A percentile compares a stretch with the other conserved stretches of the same genome.
phyloP scores from a whole-genome alignment of 2,797 vertebrate genomes.

The Tragelaphus eurycerus region DNA sequence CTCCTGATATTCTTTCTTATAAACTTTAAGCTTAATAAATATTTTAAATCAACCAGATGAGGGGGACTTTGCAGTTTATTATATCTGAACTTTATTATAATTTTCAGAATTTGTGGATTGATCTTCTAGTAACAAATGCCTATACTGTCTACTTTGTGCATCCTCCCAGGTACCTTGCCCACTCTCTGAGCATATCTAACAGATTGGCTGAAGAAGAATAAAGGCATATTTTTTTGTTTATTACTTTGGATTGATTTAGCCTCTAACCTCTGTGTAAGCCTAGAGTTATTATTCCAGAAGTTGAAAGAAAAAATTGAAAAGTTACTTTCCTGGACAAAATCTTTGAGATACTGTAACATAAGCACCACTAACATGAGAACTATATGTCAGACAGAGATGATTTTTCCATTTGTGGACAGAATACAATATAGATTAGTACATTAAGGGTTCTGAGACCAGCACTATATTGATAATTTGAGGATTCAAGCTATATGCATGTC shows the following conservation, averaged over 20 bases:
- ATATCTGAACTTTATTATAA: not conserved
- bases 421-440: not conserved
- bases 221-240: not conserved
- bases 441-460: not conserved
- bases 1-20: not conserved
- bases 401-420: not conserved
- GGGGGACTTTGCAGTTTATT: not conserved
- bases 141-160: not conserved
- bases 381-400: not conserved
- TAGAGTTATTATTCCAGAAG: not conserved
- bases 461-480: accelerated
- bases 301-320: not conserved
- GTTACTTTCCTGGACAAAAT: not conserved
- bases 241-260: not conserved
- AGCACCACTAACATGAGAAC: not conserved
- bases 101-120: not conserved
- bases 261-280: not conserved
- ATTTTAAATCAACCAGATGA: not conserved
- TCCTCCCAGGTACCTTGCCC: accelerated
- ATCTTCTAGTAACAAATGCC: not conserved
- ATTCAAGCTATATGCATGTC: not conserved
- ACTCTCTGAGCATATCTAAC: not conserved
- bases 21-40: not conserved
- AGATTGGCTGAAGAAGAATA: not conserved
- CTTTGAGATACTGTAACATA: not conserved